Conservation (phyloP, 2,113 vertebrate genomes). For the Plotosus lineatus region DNA sequence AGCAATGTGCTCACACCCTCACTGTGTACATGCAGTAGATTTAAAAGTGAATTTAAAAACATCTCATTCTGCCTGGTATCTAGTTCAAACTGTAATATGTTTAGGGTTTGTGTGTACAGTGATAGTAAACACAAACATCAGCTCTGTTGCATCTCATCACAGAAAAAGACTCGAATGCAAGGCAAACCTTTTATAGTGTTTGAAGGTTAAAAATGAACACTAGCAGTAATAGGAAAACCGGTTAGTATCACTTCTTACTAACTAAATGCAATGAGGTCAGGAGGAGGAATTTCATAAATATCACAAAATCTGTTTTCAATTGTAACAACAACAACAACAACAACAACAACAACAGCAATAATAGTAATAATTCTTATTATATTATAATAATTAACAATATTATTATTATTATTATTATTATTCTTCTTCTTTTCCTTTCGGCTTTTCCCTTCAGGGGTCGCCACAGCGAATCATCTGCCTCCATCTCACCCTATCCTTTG, state of each 20-base stretch:
- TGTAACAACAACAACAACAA: too few relatives aligned
- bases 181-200: not conserved
- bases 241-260: not conserved
- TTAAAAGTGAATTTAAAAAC: not conserved
- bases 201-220: not conserved
- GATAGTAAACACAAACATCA: not conserved
- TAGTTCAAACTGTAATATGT: not conserved
- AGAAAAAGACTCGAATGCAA: not conserved
- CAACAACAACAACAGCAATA: too few relatives aligned
- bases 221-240: not conserved
- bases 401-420: too few relatives aligned
- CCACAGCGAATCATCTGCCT: too few relatives aligned
- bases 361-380: too few relatives aligned
- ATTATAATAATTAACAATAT: too few relatives aligned
- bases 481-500: too few relatives aligned
- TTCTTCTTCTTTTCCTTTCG: too few relatives aligned
- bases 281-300: too few relatives aligned
- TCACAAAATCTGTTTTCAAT: too few relatives aligned
- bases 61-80: not conserved
- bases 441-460: too few relatives aligned
- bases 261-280: not conserved
- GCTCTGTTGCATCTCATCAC: not conserved
- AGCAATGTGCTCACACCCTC: not conserved
- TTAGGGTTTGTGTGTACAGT: not conserved
- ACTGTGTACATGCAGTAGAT: not conserved